A percentile compares a stretch with the other conserved stretches of the same genome.
These are phyloP conservation scores for Lucilia sericata DNA, from an alignment of 1,140 invertebrate genomes.

Conservation along the genomic window DNA sequence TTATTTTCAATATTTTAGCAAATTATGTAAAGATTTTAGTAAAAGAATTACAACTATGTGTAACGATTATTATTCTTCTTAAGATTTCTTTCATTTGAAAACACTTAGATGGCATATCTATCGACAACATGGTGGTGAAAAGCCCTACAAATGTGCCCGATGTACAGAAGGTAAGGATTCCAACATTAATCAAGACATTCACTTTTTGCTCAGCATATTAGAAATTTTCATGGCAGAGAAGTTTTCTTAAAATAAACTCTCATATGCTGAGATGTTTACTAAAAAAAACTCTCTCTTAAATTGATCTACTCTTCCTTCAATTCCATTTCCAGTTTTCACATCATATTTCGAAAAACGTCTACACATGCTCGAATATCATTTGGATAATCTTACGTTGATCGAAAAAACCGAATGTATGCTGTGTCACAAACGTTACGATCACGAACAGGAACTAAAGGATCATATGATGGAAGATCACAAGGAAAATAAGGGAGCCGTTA, in stretches of 20 bases:
- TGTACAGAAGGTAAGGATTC: slow-evolving; percentile 60
- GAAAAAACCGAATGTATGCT: slow-evolving; percentile 64
- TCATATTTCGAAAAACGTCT: slow-evolving; percentile 62
- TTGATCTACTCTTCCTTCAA: background rate
- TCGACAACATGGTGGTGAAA: slow-evolving; percentile 62
- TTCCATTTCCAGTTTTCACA: slow-evolving; percentile 53
- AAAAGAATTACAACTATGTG: background rate
- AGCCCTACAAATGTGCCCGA: slow-evolving; percentile 61
- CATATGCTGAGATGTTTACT: too few species aligned
- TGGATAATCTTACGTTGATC: slow-evolving; percentile 60
- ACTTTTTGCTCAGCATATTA: too few species aligned
- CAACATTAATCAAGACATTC: background rate
- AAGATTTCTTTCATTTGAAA: slow-evolving; percentile 63
- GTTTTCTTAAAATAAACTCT: too few species aligned
- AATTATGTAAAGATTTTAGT: background rate
- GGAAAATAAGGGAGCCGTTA: slow-evolving; percentile 48
- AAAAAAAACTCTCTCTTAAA: too few species aligned
- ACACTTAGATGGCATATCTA: slow-evolving; percentile 64
- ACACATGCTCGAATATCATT: slow-evolving; percentile 61
- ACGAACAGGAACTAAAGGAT: slow-evolving; percentile 54
- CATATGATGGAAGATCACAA: slow-evolving; percentile 58
- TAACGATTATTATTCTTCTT: background rate
- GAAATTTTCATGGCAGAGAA: too few species aligned
- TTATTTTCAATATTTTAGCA: too few species aligned
- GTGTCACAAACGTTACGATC: slow-evolving; percentile 57